Conservation (phyloP, 2,797 vertebrate species). For the Pyrocephalus nanus region DNA sequence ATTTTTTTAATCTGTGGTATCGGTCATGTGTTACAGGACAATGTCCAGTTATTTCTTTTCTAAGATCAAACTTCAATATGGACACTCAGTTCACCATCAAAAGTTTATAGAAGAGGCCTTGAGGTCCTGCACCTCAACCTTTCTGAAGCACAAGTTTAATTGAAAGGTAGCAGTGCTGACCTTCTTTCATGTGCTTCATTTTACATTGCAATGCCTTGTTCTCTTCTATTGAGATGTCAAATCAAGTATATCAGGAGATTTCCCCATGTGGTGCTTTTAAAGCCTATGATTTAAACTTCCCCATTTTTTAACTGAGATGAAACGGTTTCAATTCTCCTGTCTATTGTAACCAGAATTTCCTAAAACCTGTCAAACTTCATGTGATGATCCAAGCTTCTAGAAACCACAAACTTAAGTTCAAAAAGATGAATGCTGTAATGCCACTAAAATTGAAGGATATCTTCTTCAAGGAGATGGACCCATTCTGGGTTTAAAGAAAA, state of each 20-base stretch:
- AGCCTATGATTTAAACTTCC: conserved; percentile 19
- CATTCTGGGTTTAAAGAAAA: background rate
- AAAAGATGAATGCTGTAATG: background rate
- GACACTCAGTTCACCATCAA: background rate
- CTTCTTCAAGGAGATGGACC: background rate
- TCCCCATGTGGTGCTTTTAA: conserved; percentile 37
- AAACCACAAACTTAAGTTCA: background rate
- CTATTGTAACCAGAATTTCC: conserved; percentile 20
- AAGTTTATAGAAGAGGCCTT: background rate
- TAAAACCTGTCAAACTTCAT: conserved; percentile 24
- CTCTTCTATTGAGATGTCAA: conserved; percentile 53
- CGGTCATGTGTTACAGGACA: conserved; percentile 10
- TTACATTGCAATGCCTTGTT: conserved; percentile 31
- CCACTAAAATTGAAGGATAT: background rate
- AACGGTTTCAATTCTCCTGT: background rate
- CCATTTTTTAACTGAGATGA: conserved; percentile 52
- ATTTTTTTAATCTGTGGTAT: conserved; percentile 11
- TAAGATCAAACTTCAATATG: background rate
- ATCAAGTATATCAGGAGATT: conserved; percentile 15
- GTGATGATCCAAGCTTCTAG: background rate
- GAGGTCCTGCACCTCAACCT: conserved; percentile 52
- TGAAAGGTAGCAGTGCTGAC: conserved; percentile 44
- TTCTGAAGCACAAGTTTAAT: conserved; percentile 50
- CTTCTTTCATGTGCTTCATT: conserved; percentile 36
- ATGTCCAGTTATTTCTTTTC: conserved; percentile 12